Evolutionary conservation across 2,113 vertebrate genomes (phyloP), one percentile per base, ranked within the genome.

Genomic region (Anguilla japonica): DNA sequence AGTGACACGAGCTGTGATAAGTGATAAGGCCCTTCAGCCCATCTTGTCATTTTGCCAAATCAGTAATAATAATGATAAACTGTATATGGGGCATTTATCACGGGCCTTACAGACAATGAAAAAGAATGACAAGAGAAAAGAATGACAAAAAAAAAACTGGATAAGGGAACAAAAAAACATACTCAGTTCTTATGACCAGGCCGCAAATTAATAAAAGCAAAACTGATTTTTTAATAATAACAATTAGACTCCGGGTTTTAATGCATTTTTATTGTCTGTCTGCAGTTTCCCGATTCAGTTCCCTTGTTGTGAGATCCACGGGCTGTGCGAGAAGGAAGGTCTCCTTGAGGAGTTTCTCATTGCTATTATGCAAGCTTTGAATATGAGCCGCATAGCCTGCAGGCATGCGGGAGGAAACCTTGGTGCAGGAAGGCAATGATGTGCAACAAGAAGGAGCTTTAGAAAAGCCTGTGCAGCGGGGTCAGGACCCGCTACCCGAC

Each of bases 311-410:
- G 53, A 57, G 46, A 39, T 56, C 16, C 29, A 40, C 29, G 50
- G 34, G 53, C 39, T 56, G n/a, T 29, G 50, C 40, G 46, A 82
- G 41, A 43, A 22, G n/a, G n/a, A 9, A 53, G n/a, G 0, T 22
- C 84, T 85, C 91, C 57, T 91, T 85, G 88, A 90, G 83, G 83
- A 89, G 84, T 79, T 85, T 87, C 43, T 79, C 80, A 83, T 60
- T 79, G 40, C 63, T 20, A 50, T 88, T 84, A 67, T 85, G 81
- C 29, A 82, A 85, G 43, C 89, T 91, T 92, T 90, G 90, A 93
- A 90, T 89, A 18, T 53, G 71, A 78, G 90, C 91, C 90, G 92
- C 89, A 89, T 90, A 87, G 87, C 91, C 89, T 89, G 85, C 88
- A 92, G 92, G 87, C 88, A 92, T 88, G 16, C 57, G 79, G 88